Conservation (phyloP, 1,140 invertebrate genomes). For the Heliconius eleuchia region DNA sequence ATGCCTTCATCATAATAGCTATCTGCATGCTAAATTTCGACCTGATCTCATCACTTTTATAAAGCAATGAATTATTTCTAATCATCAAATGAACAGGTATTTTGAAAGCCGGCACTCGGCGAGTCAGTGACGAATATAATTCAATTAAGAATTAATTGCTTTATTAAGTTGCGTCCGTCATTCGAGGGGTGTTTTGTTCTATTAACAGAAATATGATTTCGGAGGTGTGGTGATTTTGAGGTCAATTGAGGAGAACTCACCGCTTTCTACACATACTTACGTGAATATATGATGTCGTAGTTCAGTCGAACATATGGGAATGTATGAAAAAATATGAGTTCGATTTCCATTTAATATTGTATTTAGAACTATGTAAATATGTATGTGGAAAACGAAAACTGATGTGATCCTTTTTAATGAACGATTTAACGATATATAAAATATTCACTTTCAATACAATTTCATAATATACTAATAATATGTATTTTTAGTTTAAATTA, state of each 20-base stretch:
- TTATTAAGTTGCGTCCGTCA: conserved; percentile 73
- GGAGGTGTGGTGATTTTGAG: conserved; percentile 61
- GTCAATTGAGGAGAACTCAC: conserved; percentile 51
- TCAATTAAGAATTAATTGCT: conserved; percentile 78
- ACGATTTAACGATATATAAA: too few relatives aligned
- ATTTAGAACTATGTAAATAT: too few relatives aligned
- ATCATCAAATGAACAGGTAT: conserved; percentile 43
- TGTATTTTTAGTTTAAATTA: too few relatives aligned
- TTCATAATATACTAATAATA: too few relatives aligned
- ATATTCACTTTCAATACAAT: too few relatives aligned
- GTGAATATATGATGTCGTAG: too few relatives aligned
- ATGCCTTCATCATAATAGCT: background rate
- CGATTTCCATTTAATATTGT: too few relatives aligned
- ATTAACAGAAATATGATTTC: conserved; percentile 70
- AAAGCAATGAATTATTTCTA: conserved; percentile 11
- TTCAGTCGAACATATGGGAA: too few relatives aligned
- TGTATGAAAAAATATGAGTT: too few relatives aligned
- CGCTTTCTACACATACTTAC: background rate
- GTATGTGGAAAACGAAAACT: too few relatives aligned
- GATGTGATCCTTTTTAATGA: too few relatives aligned
- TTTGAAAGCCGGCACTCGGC: conserved; percentile 48
- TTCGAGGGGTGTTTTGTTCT: conserved; percentile 63
- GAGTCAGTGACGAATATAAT: conserved; percentile 72
- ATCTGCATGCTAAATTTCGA: background rate
- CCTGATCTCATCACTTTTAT: background rate